Evolutionary conservation across 1,140 invertebrate species (phyloP).

Genomic region (Agrilus planipennis): DNA sequence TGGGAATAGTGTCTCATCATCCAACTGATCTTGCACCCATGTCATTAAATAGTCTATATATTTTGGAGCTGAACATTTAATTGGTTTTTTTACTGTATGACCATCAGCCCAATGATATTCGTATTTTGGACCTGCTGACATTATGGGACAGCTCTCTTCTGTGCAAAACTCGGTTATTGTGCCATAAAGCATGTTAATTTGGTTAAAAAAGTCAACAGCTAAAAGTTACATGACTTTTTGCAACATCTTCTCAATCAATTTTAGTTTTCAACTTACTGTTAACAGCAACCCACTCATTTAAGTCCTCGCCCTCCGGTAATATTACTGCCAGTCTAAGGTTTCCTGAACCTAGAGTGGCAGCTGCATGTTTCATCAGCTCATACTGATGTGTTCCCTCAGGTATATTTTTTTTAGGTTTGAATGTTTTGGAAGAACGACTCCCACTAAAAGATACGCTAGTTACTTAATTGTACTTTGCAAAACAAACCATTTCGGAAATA

Average conservation of each 20-base stretch:
- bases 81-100: constrained; percentile 95
- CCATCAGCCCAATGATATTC: constrained; percentile 99
- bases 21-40: constrained; percentile 98
- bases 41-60: constrained; percentile 99
- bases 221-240: constrained; percentile 9
- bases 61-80: constrained; percentile 98
- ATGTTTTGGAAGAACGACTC: constrained; percentile 87
- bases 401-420: constrained; percentile 98
- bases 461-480: background rate
- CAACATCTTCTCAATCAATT: background rate
- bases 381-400: constrained; percentile 98
- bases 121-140: constrained; percentile 96
- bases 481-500: background rate
- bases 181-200: constrained; percentile 99
- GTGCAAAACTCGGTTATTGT: constrained; percentile 99
- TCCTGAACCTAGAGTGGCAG: constrained; percentile 93
- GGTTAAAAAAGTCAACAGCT: constrained; percentile 99
- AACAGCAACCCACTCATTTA: constrained; percentile 99
- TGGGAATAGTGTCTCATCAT: constrained; percentile 96
- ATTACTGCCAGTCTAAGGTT: constrained; percentile 92
- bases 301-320: constrained; percentile 96
- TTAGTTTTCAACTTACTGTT: constrained; percentile 66
- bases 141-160: constrained; percentile 93
- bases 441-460: constrained; percentile 38
- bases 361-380: constrained; percentile 99